Base-by-base conservation (phyloP, 2,797 vertebrate species). In the Myotis daubentonii region DNA sequence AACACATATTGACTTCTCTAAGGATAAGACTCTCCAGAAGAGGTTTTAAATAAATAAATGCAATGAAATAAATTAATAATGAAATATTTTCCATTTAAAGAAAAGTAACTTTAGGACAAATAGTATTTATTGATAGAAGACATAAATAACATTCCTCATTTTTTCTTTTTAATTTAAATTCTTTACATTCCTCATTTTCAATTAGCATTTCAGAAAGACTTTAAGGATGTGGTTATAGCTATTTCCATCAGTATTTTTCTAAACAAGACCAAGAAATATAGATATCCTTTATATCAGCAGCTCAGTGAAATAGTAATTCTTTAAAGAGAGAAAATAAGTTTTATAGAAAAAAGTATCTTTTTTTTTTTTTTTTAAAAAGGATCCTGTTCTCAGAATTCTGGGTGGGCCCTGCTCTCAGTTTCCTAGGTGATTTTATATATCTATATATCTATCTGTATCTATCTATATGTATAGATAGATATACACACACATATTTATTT, bases 91-190 rank as follows among this genome's bases (percentile, higher is more conserved):
- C 13, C 41, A 57, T 65, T 70, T 78, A 74, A 93, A 80, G 23
- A 92, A 55, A 47, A 38, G 28, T 71, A 83, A 91, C 36, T 94
- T 89, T 36, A 79, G 85, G 91, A 53, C 15, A 72, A 72, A 60
- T n/a, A 28, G 4, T 79, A 74, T 51, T 81, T 71, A 85, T 51
- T 16, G 5, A 51, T 15, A 62, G 57, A 65, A 94, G 41, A 80
- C 57, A 74, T 51, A 62, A 81, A 66, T n/a, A 89, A 62, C 13
- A 83, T 25, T 49, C 60, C 51, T 36, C 62, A 71, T 3, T 83
- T 83, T 41, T 44, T 11, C 41, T 44, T 10, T 11, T 44, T 10
- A 44, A 44, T 44, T 44, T 44, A 44, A 44, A 41, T 41, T 41
- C 41, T 41, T 41, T 41, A 8, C 41, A 44, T 44, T 44, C 41